Evolutionary conservation across 2,113 vertebrate genomes (phyloP), one percentile per base, ranked within the genome.

Genomic region (Ranitomeya imitator): DNA sequence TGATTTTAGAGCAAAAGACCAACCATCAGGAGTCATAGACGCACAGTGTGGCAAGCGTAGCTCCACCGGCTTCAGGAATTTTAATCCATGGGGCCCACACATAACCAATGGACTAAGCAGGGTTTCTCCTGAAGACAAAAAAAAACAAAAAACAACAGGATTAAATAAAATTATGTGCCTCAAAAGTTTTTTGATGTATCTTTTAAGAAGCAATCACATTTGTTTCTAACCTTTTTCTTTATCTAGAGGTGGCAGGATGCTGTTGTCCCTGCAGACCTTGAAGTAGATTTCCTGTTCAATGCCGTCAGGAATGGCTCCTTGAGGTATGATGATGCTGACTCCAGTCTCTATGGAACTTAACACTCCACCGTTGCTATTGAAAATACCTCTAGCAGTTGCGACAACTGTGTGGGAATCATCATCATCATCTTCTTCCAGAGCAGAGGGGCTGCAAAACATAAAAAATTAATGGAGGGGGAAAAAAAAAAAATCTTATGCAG

Each of bases 1-100:
- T 96, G 98, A 99, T 99, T 99, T 99, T 97, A 99, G 98, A 99
- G 98, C 98, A 98, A 99, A 99, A 99, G 98, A 99, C 98, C 98
- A 99, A 99, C 98, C 98, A 97, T 99, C 98, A 97, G 98, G 98
- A 95, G 98, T 99, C 98, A 99, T 99, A 93, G 98, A 99, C 96
- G 98, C 98, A 98, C 98, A 99, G 91, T 99, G 98, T 96, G 98
- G 98, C 91, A 99, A 93, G 94, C 98, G 98, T 87, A 99, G 98
- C 95, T 99, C 98, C 96, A 99, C 98, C 0, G 98, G 98, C 94
- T 99, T 99, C 96, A 97, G 96, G 96, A 99, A 99, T 95, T 99
- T 99, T 88, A 99, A 96, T 95, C 98, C 98, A 74, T 99, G 98
- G 90, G 98, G 98, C 91, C 98, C 98, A 80, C 98, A 99, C 98